A percentile compares a stretch with the other conserved stretches of the same genome.
These are phyloP conservation scores for Sinocyclocheilus anshuiensis DNA, from an alignment of 2,113 vertebrate genomes.

Conservation along the genomic window DNA sequence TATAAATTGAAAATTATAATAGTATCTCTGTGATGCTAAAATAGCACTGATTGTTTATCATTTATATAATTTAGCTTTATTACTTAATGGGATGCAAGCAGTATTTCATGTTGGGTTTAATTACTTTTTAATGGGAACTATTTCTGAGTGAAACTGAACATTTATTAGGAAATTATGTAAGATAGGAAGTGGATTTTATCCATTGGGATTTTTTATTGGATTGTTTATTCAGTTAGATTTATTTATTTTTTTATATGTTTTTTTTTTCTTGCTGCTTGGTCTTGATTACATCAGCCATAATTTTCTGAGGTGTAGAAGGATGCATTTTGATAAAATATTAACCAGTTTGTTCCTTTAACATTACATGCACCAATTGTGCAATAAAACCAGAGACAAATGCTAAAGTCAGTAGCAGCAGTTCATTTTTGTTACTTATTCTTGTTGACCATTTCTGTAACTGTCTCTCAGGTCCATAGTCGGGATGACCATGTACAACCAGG, in stretches of 20 bases:
- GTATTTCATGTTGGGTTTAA: neutral
- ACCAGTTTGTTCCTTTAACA: neutral
- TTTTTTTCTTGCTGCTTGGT: neutral
- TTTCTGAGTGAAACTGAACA: neutral
- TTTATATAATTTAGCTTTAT: neutral
- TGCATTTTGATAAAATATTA: neutral
- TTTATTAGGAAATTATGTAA: neutral
- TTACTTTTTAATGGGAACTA: neutral
- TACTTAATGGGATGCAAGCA: neutral
- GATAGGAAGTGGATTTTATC: neutral
- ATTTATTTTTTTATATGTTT: neutral
- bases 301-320: neutral
- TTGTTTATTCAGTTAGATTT: neutral
- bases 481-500: constrained; percentile 99
- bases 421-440: neutral
- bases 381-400: neutral
- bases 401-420: neutral
- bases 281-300: neutral
- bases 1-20: too few species aligned
- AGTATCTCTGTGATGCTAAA: too few species aligned
- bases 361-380: neutral
- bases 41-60: neutral
- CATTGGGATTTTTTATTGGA: neutral
- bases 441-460: neutral
- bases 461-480: constrained; percentile 92